Evolutionary conservation across 2,113 vertebrate species (phyloP), one percentile per base, ranked within the genome.

Genomic region (Pseudorectes ferrugineus): DNA sequence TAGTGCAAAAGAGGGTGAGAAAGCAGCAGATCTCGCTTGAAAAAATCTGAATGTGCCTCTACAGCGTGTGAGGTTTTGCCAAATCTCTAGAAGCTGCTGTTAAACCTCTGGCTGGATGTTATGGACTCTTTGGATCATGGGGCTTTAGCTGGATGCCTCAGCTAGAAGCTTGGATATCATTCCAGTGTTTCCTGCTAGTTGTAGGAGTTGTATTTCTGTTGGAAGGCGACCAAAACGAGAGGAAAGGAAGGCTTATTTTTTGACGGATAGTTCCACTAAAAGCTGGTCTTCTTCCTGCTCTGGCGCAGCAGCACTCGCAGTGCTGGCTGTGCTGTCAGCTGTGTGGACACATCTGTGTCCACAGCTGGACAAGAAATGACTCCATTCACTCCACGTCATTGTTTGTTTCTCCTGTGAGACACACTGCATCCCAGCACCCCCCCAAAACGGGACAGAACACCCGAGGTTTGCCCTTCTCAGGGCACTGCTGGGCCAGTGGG

Each of bases 121-220:
- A 66, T 10, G 46, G 94, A 33, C 92, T 85, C 66, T 46, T 6
- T 94, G 94, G 88, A 93, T 94, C 90, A 92, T 1, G 15, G 38
- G 82, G 92, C 79, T 96, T 96, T 92, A 94, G 38, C 88, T 90
- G 23, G 46, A 91, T 55, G 88, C 76, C 77, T 95, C 55, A n/a
- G 84, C 79, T 92, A 82, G 83, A 80, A 93, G 89, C 88, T 90
- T 93, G 96, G 80, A 29, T 66, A 73, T 72, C 36, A 8, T 83
- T 94, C 63, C 72, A 88, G 59, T 5, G 46, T 88, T 97, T 94
- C 90, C 94, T 94, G 95, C 82, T 61, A 66, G 91, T 80, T 93
- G 90, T 83, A 94, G 75, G 67, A 96, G 88, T 70, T 89, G 74
- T 96, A 28, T 96, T 97, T 88, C 82, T 96, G 42, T 92, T 97